These are phyloP conservation scores for Pitangus sulphuratus DNA, from an alignment of 2,797 vertebrate genomes.

Conservation along the genomic window DNA sequence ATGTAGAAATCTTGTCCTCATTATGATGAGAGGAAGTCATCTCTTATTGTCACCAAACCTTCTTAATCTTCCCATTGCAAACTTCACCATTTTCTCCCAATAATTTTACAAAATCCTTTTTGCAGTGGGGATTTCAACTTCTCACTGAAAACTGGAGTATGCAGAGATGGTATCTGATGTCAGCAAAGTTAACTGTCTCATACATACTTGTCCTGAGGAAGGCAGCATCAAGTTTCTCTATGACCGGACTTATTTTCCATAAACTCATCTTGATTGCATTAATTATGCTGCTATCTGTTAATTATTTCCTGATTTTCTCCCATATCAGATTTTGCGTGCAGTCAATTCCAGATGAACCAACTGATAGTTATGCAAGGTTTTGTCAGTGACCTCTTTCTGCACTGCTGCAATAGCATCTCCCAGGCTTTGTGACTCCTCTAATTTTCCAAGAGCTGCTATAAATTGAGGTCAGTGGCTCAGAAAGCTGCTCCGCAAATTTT, in stretches of 20 bases:
- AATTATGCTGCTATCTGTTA: conserved; percentile 59
- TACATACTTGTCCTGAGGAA: not conserved
- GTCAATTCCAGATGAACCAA: conserved; percentile 32
- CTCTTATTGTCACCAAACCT: not conserved
- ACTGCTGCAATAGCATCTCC: not conserved
- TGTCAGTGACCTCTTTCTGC: not conserved
- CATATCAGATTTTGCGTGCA: conserved; percentile 31
- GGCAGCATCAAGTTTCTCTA: not conserved
- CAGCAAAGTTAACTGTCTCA: not conserved
- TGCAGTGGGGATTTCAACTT: not conserved
- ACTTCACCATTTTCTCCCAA: not conserved
- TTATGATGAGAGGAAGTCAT: accelerated
- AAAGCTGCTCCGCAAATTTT: not conserved
- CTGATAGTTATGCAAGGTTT: not conserved
- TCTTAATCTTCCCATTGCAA: not conserved
- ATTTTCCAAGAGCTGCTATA: not conserved
- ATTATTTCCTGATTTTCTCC: conserved; percentile 61
- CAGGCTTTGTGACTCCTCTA: not conserved
- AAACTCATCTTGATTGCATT: conserved; percentile 54
- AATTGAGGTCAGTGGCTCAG: not conserved
- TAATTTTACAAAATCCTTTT: not conserved
- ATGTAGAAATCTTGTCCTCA: not conserved
- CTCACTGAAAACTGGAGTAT: not conserved
- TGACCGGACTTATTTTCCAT: not conserved
- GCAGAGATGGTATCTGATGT: not conserved